Evolutionary conservation across 2,113 vertebrate species (phyloP), one percentile per base, ranked within the genome.

Genomic region (Physeter macrocephalus): DNA sequence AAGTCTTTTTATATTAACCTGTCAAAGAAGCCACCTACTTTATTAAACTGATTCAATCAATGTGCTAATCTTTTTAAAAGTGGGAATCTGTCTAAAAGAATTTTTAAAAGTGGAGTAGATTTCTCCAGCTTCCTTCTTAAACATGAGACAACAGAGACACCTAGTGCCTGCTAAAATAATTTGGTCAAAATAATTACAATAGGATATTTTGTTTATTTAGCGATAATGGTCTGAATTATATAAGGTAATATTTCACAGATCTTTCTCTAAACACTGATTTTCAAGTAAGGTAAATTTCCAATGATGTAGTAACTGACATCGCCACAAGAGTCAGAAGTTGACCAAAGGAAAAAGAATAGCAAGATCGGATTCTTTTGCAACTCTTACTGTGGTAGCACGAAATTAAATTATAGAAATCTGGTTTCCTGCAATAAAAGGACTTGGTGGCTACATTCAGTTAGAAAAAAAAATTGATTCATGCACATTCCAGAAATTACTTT

Each of bases 121-220:
- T 36, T 85, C 91, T 34, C 46, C 15, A 75, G 75, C 6, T 93
- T 87, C 39, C 72, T 54, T 89, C 17, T 34, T 82, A 93, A 94
- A 80, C 12, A n/a, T 66, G 46, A 96, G 14, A 41, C 85, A 95
- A 97, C 17, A 97, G 96, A 77, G 97, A 96, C 97, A 97, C 88
- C 97, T 98, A 95, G 95, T 88, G 96, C 95, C 72, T 90, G 14
- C 18, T 83, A 59, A 13, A 88, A 77, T 64, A 91, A 88, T 81
- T 27, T 14, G 13, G 27, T 8, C 21, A 94, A 92, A 94, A 88
- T 87, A 52, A 57, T 49, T 78, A 77, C 6, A 6, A 34, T 17
- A 17, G 9, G 20, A 7, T 59, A 43, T 77, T 94, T 90, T 96
- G 25, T 82, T n/a, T 59, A 84, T 10, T 77, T 77, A 71, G 43